A percentile compares a stretch with the other conserved stretches of the same genome.
Evolutionary conservation across 2,113 vertebrate genomes (phyloP).

Genomic region (Corynorhinus townsendii): DNA sequence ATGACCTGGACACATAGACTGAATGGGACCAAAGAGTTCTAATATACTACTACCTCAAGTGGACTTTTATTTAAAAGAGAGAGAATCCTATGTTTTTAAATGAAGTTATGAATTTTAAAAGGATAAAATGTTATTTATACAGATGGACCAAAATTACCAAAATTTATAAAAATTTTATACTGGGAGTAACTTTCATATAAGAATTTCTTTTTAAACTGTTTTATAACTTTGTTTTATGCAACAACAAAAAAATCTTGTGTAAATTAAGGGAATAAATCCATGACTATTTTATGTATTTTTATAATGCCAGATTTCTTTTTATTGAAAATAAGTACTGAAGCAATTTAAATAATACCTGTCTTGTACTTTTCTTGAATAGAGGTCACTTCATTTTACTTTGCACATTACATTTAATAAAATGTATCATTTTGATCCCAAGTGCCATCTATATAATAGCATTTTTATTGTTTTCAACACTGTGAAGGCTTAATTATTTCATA

Average conservation of each 20-base stretch:
- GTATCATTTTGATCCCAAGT: slow-evolving; percentile 64
- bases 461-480: slow-evolving; percentile 2
- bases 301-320: slow-evolving; percentile 81
- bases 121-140: slow-evolving; percentile 83
- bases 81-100: slow-evolving; percentile 69
- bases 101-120: slow-evolving; percentile 74
- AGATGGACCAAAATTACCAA: slow-evolving; percentile 83
- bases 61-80: slow-evolving; percentile 83
- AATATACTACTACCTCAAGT: slow-evolving; percentile 91
- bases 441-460: slow-evolving; percentile 2
- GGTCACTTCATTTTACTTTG: slow-evolving; percentile 76
- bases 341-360: slow-evolving; percentile 76
- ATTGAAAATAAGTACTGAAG: slow-evolving; percentile 78
- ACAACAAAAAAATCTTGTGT: slow-evolving; percentile 82
- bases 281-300: slow-evolving; percentile 84
- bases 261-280: slow-evolving; percentile 92
- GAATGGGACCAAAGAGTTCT: slow-evolving; percentile 75
- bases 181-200: slow-evolving; percentile 75
- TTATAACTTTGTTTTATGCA: slow-evolving; percentile 80
- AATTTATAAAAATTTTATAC: slow-evolving; percentile 76
- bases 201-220: slow-evolving; percentile 82
- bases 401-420: slow-evolving; percentile 80
- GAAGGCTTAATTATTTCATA: slow-evolving; percentile 2
- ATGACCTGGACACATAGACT: slow-evolving; percentile 84
- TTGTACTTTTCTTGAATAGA: slow-evolving; percentile 74